A percentile compares a stretch with the other conserved stretches of the same genome.
These are phyloP conservation scores for Dusona sp. DNA, from an alignment of 2,888 invertebrate genomes.

Conservation along the genomic window DNA sequence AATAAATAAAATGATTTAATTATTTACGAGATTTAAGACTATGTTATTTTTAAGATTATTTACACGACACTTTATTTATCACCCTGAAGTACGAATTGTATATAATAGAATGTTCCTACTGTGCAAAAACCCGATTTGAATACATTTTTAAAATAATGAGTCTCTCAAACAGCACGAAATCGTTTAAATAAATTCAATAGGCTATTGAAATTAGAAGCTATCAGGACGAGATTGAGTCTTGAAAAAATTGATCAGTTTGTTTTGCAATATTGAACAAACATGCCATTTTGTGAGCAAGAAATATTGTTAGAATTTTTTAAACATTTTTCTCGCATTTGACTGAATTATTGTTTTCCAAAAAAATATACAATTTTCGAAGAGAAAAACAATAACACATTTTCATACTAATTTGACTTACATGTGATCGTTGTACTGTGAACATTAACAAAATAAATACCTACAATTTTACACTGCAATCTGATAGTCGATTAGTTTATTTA, in stretches of 20 bases:
- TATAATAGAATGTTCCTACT: slow-evolving; percentile 75
- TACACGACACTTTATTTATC: slow-evolving; percentile 72
- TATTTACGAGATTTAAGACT: slow-evolving; percentile 68
- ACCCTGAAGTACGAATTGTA: slow-evolving; percentile 71
- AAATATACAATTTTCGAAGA: not conserved
- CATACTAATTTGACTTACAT: slow-evolving; percentile 3
- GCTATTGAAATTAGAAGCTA: not conserved
- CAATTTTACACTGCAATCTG: not conserved
- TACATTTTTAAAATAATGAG: not conserved
- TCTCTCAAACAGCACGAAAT: not conserved
- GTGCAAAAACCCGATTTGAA: slow-evolving; percentile 31
- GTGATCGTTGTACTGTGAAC: slow-evolving; percentile 14
- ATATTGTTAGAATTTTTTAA: not conserved
- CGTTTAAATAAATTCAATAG: not conserved
- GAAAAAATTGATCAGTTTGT: not conserved
- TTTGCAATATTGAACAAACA: not conserved
- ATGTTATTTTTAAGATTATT: slow-evolving; percentile 39
- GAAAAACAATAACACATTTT: not conserved
- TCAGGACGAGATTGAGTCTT: not conserved
- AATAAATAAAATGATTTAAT: slow-evolving; percentile 75
- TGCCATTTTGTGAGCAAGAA: not conserved
- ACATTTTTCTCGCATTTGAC: not conserved
- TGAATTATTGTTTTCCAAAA: not conserved
- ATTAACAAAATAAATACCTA: slow-evolving; percentile 16
- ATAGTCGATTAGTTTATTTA: not conserved